Conservation (phyloP, 2,888 invertebrate genomes). For the Acanthoscelides obtectus region DNA sequence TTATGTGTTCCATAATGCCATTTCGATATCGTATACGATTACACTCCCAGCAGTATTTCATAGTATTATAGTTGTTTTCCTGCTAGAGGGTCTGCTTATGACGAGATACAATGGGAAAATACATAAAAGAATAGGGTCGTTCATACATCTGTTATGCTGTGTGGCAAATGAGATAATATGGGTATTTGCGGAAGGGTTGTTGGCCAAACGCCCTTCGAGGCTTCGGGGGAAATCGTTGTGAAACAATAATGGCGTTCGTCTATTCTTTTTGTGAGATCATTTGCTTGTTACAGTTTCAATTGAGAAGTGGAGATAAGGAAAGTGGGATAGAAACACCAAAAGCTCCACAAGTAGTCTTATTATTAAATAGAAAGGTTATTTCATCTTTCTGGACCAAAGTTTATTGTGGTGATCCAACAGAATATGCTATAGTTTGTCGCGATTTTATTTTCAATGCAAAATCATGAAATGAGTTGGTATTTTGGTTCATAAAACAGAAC, state of each 20-base stretch:
- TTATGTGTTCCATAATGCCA: slow-evolving; percentile 10
- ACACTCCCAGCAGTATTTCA: slow-evolving; percentile 11
- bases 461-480: no score
- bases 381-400: no score
- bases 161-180: slow-evolving; percentile 35
- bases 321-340: no score
- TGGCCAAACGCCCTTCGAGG: not conserved
- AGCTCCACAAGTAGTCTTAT: no score
- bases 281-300: not conserved
- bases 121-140: slow-evolving; percentile 14
- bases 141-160: slow-evolving; percentile 41
- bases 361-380: no score
- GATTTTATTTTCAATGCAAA: no score
- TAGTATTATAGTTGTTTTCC: slow-evolving; percentile 8
- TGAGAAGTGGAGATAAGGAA: not conserved
- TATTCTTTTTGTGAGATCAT: not conserved
- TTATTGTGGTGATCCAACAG: no score
- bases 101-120: slow-evolving; percentile 12
- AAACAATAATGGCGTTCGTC: not conserved
- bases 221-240: not conserved
- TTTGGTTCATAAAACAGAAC: no score
- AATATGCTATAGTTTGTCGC: no score
- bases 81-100: not conserved
- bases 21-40: slow-evolving; percentile 9
- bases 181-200: slow-evolving; percentile 24